Conservation (phyloP, 2,113 vertebrate genomes). For the Stercorarius parasiticus region DNA sequence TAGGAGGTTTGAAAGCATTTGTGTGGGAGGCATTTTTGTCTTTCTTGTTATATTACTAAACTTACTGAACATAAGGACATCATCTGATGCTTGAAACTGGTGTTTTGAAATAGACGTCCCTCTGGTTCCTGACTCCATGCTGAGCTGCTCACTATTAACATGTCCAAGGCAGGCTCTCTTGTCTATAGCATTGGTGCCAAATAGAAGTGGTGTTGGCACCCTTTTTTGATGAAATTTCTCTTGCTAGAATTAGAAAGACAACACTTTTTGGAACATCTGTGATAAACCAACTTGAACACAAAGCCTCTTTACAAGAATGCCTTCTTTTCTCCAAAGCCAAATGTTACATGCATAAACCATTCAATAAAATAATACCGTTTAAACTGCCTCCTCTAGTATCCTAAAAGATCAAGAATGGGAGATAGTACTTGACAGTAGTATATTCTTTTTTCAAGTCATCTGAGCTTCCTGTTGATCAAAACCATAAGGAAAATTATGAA, state of each 20-base stretch:
- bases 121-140: not conserved
- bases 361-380: not conserved
- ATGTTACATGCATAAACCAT: not conserved
- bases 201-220: not conserved
- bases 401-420: not conserved
- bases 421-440: not conserved
- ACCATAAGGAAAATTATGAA: not conserved
- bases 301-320: not conserved
- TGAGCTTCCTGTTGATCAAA: not conserved
- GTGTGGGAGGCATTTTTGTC: not conserved
- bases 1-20: not conserved
- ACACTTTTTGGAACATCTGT: not conserved
- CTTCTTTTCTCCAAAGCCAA: not conserved
- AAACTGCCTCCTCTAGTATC: not conserved
- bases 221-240: not conserved
- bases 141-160: not conserved
- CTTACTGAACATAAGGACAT: not conserved
- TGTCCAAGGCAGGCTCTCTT: not conserved
- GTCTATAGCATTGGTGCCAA: accelerated
- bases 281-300: not conserved
- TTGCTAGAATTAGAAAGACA: not conserved
- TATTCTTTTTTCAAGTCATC: not conserved
- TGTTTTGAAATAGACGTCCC: not conserved
- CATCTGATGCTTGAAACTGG: not conserved
- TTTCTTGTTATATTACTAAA: not conserved